phyloP scores from a whole-genome alignment of 2,888 invertebrate species.

The Ormyrus labotus region DNA sequence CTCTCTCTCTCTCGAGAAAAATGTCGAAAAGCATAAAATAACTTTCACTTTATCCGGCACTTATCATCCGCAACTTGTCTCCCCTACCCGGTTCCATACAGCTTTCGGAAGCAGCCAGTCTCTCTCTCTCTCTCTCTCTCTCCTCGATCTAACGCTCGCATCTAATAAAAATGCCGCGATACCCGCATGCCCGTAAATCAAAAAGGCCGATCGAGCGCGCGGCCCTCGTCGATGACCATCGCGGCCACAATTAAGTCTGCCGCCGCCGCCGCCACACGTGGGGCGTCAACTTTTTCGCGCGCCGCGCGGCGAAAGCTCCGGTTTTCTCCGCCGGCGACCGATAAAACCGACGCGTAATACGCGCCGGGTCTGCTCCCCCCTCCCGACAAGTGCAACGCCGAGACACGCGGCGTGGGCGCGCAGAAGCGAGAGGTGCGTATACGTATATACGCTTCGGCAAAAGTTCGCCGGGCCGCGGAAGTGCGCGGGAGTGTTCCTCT shows the following conservation, averaged over 20 bases:
- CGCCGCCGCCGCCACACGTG: background rate
- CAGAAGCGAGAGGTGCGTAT: too few relatives aligned
- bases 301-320: background rate
- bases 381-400: too few relatives aligned
- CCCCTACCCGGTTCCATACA: background rate
- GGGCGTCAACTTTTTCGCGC: background rate
- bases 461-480: too few relatives aligned
- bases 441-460: too few relatives aligned
- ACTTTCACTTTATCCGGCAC: conserved; percentile 47
- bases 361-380: too few relatives aligned
- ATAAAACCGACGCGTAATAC: too few relatives aligned
- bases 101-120: background rate
- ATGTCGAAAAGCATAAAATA: conserved; percentile 30
- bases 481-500: too few relatives aligned
- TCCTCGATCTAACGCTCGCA: background rate
- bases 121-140: background rate
- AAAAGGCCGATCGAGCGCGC: background rate
- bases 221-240: background rate
- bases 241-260: conserved; percentile 9
- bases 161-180: conserved; percentile 7
- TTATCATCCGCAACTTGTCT: conserved; percentile 25
- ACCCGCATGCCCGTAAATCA: background rate
- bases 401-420: too few relatives aligned
- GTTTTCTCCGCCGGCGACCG: background rate
- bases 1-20: background rate